These are phyloP conservation scores for Camponotus vicinus DNA, from an alignment of 1,140 invertebrate genomes.

Conservation along the genomic window DNA sequence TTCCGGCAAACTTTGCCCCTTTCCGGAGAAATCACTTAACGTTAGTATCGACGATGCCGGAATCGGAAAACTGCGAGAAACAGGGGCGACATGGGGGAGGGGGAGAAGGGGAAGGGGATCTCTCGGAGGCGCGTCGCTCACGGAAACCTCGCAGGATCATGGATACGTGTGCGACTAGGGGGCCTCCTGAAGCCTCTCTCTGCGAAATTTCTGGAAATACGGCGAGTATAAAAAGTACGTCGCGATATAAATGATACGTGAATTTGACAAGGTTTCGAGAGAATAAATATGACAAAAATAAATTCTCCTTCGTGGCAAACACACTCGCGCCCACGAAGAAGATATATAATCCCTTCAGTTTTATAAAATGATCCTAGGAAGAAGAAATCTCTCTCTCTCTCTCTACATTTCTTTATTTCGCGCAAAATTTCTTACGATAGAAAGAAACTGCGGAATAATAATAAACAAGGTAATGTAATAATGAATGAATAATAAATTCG, in stretches of 20 bases:
- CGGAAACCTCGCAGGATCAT: slow-evolving; percentile 14
- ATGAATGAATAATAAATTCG: slow-evolving; percentile 43
- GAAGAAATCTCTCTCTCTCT: not conserved
- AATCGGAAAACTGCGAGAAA: slow-evolving; percentile 23
- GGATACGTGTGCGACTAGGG: not conserved
- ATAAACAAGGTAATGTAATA: slow-evolving; percentile 19
- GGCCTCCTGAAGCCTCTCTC: not conserved
- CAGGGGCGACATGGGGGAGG: no score
- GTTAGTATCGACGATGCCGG: slow-evolving; percentile 56
- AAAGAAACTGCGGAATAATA: slow-evolving; percentile 12
- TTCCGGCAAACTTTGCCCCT: slow-evolving; percentile 56
- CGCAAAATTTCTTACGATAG: not conserved
- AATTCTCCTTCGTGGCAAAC: not conserved
- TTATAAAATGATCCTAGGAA: not conserved
- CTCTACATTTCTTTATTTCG: not conserved
- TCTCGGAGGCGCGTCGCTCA: not conserved
- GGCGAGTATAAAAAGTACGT: not conserved
- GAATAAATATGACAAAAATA: not conserved
- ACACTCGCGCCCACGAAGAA: not conserved
- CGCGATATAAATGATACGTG: slow-evolving; percentile 28
- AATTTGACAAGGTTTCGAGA: not conserved
- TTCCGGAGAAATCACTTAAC: slow-evolving; percentile 68
- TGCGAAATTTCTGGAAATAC: slow-evolving; percentile 5
- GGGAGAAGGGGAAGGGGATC: not conserved
- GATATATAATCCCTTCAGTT: not conserved